Conservation (phyloP, 2,113 vertebrate genomes). For the Microcebus griseorufus region DNA sequence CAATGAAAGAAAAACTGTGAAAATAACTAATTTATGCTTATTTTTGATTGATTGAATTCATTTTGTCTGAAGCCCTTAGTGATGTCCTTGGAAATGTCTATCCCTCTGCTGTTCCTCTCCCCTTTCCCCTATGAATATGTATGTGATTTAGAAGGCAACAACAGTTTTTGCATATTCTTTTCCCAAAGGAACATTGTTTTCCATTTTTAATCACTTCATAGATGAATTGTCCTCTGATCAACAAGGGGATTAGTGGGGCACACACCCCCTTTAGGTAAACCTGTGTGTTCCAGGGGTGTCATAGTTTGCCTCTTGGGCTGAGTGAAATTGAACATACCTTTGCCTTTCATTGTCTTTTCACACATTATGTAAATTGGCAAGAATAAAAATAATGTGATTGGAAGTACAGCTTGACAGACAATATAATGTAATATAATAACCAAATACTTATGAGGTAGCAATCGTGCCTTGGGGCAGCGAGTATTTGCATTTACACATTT, state of each 20-base stretch:
- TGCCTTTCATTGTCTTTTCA: conserved; percentile 48
- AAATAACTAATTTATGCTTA: conserved; percentile 15
- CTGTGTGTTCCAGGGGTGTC: background rate
- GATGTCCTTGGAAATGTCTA: conserved; percentile 12
- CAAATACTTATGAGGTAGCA: conserved; percentile 56
- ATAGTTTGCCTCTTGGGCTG: background rate
- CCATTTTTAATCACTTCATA: conserved; percentile 43
- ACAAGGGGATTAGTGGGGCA: background rate
- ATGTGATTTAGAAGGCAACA: conserved; percentile 48
- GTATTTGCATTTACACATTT: conserved; percentile 62
- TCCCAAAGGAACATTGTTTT: conserved; percentile 20
- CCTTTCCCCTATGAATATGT: background rate
- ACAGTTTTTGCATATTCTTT: conserved; percentile 35
- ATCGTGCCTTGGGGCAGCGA: conserved; percentile 29
- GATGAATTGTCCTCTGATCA: conserved; percentile 11
- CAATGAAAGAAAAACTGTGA: background rate
- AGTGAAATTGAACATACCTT: conserved; percentile 29
- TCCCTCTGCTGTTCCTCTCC: background rate
- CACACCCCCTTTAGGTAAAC: background rate
- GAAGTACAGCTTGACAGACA: conserved; percentile 38
- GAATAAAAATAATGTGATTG: conserved; percentile 41
- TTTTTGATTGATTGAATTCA: conserved; percentile 58
- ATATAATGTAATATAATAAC: conserved; percentile 38
- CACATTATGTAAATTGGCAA: conserved; percentile 38
- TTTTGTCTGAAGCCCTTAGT: conserved; percentile 29